phyloP scores from a whole-genome alignment of 2,888 invertebrate genomes.

The Trypoxylon attenuatum region DNA sequence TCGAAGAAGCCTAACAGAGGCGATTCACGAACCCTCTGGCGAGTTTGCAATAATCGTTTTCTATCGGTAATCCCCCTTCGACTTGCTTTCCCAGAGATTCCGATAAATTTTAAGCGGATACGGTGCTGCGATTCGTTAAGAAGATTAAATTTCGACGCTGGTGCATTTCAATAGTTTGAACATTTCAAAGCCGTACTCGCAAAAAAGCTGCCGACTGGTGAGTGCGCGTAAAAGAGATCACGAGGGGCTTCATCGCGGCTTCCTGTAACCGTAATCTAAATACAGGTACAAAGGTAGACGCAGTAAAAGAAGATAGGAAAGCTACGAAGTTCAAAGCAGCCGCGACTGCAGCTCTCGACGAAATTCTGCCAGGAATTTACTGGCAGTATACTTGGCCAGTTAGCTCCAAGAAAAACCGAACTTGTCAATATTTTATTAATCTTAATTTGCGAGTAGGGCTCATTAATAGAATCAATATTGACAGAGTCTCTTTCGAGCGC shows the following conservation, averaged over 20 bases:
- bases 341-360: constrained; percentile 12
- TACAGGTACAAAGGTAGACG: constrained; percentile 32
- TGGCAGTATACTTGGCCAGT: constrained; percentile 13
- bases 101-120: background rate
- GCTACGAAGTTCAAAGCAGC: constrained; percentile 34
- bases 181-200: constrained; percentile 26
- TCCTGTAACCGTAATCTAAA: constrained; percentile 39
- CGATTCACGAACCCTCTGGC: too few species aligned
- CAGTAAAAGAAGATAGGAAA: constrained; percentile 29
- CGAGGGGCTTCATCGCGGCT: constrained; percentile 19
- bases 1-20: too few species aligned
- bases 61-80: too few species aligned
- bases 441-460: constrained; percentile 14
- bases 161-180: background rate
- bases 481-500: constrained; percentile 10
- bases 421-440: constrained; percentile 40
- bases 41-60: too few species aligned
- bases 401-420: constrained; percentile 19
- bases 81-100: too few species aligned
- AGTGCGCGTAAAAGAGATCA: constrained; percentile 7
- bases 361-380: constrained; percentile 17
- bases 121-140: background rate
- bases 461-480: constrained; percentile 41
- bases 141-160: constrained; percentile 24
- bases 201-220: constrained; percentile 4